Evolutionary conservation across 2,113 vertebrate species (phyloP).

Genomic region (Noturus placidus): DNA sequence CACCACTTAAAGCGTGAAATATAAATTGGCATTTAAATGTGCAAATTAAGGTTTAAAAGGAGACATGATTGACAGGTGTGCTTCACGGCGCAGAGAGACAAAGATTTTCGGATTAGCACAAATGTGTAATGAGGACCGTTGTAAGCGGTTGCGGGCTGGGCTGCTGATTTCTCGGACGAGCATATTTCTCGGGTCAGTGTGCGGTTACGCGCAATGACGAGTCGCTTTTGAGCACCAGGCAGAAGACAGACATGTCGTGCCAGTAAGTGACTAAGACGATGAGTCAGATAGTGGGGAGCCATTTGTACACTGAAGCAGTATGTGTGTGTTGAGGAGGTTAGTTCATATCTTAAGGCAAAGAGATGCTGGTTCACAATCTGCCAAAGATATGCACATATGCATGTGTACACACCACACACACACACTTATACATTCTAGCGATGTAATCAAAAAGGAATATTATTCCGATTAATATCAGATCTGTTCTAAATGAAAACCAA

Average conservation of each 20-base stretch:
- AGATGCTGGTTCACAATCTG: background rate
- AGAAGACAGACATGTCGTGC: slow-evolving; percentile 13
- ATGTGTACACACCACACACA: background rate
- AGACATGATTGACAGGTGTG: slow-evolving; percentile 12
- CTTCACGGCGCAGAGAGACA: background rate
- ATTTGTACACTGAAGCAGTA: background rate
- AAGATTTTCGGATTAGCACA: background rate
- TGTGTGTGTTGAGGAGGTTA: background rate
- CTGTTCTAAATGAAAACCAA: background rate
- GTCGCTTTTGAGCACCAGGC: background rate
- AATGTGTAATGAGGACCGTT: background rate
- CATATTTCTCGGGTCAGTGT: background rate
- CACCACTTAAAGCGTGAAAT: slow-evolving; percentile 2
- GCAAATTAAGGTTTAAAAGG: slow-evolving; percentile 8
- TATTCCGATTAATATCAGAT: background rate
- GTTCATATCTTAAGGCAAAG: background rate
- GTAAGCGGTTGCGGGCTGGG: background rate
- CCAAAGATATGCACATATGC: background rate
- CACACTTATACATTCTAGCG: background rate
- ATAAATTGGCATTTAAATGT: slow-evolving; percentile 33
- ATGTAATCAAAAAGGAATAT: background rate
- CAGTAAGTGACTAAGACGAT: slow-evolving; percentile 25
- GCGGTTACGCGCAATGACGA: background rate
- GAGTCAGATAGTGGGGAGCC: slow-evolving; percentile 13
- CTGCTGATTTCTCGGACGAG: slow-evolving; percentile 9